phyloP scores from a whole-genome alignment of 1,140 invertebrate species.

The Telenomus remus region DNA sequence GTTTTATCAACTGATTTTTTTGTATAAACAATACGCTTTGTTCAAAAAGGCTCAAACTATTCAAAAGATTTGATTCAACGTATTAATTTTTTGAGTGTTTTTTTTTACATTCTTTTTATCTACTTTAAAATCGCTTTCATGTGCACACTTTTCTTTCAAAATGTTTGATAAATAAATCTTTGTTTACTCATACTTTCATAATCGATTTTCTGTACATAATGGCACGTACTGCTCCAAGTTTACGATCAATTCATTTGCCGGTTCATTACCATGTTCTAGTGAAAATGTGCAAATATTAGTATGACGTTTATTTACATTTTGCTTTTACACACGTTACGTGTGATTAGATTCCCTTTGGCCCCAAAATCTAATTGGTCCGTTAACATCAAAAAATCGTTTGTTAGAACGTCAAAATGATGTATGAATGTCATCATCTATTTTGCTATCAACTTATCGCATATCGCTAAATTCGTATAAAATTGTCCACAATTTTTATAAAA shows the following conservation, averaged over 20 bases:
- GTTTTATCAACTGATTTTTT: constrained; percentile 45
- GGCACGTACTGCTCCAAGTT: constrained; percentile 71
- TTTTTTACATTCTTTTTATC: no score
- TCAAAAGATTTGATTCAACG: no score
- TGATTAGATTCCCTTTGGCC: constrained; percentile 49
- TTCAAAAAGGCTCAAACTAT: no score
- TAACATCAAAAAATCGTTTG: constrained; percentile 20
- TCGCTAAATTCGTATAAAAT: not conserved
- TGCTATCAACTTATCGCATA: not conserved
- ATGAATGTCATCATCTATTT: not conserved
- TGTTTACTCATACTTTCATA: constrained; percentile 49
- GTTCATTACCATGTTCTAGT: constrained; percentile 57
- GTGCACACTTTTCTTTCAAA: constrained; percentile 39
- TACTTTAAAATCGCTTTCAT: constrained; percentile 34
- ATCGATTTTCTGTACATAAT: constrained; percentile 68
- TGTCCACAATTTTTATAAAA: not conserved
- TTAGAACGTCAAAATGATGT: no score
- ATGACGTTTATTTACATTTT: constrained; percentile 65
- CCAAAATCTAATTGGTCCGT: constrained; percentile 64
- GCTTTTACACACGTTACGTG: constrained; percentile 56
- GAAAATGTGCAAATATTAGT: constrained; percentile 58
- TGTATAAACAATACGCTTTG: constrained; percentile 1
- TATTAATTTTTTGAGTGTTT: no score
- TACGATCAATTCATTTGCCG: constrained; percentile 67
- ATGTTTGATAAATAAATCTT: constrained; percentile 54